Evolutionary conservation across 2,797 vertebrate genomes (phyloP), one percentile per base, ranked within the genome.

Genomic region (Phoxinus dragarum): DNA sequence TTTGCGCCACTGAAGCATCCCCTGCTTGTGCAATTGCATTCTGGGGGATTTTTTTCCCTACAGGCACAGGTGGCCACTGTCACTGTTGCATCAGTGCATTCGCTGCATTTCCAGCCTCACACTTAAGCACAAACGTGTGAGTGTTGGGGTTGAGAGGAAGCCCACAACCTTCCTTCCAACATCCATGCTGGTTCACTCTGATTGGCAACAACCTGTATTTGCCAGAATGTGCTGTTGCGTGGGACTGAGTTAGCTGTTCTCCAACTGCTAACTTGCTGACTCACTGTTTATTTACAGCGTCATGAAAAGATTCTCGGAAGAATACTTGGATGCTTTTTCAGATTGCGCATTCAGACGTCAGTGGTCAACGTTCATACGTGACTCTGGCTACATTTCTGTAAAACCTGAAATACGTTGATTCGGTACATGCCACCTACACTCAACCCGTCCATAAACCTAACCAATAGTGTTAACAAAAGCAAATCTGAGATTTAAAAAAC

Each of bases 21-120:
- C 44, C 56, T 73, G 31, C 77, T 34, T 56, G n/a, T 67, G 36
- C 59, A 38, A 23, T 72, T 79, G 79, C 76, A 75, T 84, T 82
- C 66, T 59, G 49, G 47, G 59, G 49, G 19, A 66, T 49, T 74
- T 74, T 82, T 52, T 72, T 42, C 47, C 72, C 68, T 56, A 16
- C 66, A 49, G 80, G 69, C 83, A 59, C 66, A 88, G 88, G 88
- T 88, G 87, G 86, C 73, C 68, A 49, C 74, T 76, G 84, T 77
- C 69, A 47, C 61, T 79, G 75, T 59, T 84, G 75, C 75, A 40
- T 69, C 83, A 61, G 27, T 78, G 52, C 23, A 54, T 17, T 17
- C 36, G 1, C 1, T 77, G 34, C 69, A 64, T 68, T 71, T 83
- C 16, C 23, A 47, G 19, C 54, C 47, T 81, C 36, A 36, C 38